Base-by-base conservation (phyloP, 2,888 invertebrate species). In the Meteorus colon region DNA sequence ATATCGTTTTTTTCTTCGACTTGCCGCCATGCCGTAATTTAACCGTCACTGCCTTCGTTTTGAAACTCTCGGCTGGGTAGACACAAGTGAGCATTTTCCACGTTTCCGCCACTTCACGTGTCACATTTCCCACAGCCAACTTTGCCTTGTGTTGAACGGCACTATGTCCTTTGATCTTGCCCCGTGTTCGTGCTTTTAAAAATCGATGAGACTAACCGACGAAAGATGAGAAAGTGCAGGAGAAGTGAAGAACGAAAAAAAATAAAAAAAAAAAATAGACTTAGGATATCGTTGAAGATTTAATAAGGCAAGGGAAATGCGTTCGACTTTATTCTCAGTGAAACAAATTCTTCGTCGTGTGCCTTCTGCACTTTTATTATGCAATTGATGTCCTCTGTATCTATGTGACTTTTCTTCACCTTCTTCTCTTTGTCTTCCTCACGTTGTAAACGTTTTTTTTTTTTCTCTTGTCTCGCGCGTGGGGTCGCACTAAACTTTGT, bases 61-160 rank as follows among this genome's bases (percentile, higher is more conserved):
- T 86, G 80, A 89, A 89, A 83, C 83, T 88, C 81, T 89, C 89
- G 80, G 87, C 80, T 72, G 89, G 88, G 82, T 89, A 88, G 31
- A 89, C 88, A 84, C 89, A 89, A 78, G 88, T 87, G 79, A 89
- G 82, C 89, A 89, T 89, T 72, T 79, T 78, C 45, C 66, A 73
- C 71, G 71, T 65, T 73, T 73, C 65, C 29, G 6, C 24, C 45
- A 31, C 45, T 73, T 66, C 68, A 59, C 29, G 60, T 41, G 65
- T 41, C 48, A 60, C 62, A 73, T 69, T 76, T 68, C 31, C 59
- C 65, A 14, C 41, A 27, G 4, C 24, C 65, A 19, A 60, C 24
- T 70, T 62, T 45, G 51, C 24, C 55, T 59, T 55, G 31, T 48
- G 41, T 68, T 62, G 27, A 63, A 63, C 75, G 19, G 19, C 45